Base-by-base conservation (phyloP, 1,140 invertebrate genomes). In the Ceratosolen fusciceps region DNA sequence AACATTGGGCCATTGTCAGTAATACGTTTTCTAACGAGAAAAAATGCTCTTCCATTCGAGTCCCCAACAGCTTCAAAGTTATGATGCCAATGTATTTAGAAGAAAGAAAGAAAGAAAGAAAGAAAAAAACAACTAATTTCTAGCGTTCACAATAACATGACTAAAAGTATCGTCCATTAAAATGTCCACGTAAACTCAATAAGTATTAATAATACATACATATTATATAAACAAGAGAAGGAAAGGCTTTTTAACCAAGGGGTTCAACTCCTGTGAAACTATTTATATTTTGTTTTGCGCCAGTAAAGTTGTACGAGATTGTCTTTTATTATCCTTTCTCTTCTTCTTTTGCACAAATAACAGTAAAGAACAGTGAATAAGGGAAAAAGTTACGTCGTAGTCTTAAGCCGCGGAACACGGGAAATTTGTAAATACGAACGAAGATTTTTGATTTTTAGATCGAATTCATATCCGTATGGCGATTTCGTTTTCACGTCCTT, bases 271-370 rank as follows among this genome's bases (percentile, higher is more conserved):
- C 31, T 39, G 54, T n/a, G 31, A 73, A 29, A 79, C 70, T 79
- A 79, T 72, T 77, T 78, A 65, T 67, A 54, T 31, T 39, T 62
- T 43, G 21, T 39, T 79, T 65, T 65, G 70, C 70, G 77, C 62
- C 77, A 74, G 77, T 79, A 79, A 49, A 74, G 5, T 65, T 68
- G 34, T 68, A 77, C 68, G 2, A 73, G 56, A 62, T 73, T 47
- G n/a, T 67, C 67, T 52, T 21, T 5, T 72, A 37, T 77, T 77
- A n/a, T 75, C 60, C 52, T 78, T 65, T 43, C 34, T 65, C 67
- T 43, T 58, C 58, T 26, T 54, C 19, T 74, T 74, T 74, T 79
- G 77, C 77, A 79, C 77, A 79, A 79, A 74, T 74, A 79, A 74
- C 71, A 74, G n/a, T n/a, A n/a, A n/a, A n/a, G n/a, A n/a, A n/a